Percentiles rank a stretch among this genome's conserved stretches.
Evolutionary conservation across 2,797 vertebrate species (phyloP).

Genomic region (Notamacropus eugenii): DNA sequence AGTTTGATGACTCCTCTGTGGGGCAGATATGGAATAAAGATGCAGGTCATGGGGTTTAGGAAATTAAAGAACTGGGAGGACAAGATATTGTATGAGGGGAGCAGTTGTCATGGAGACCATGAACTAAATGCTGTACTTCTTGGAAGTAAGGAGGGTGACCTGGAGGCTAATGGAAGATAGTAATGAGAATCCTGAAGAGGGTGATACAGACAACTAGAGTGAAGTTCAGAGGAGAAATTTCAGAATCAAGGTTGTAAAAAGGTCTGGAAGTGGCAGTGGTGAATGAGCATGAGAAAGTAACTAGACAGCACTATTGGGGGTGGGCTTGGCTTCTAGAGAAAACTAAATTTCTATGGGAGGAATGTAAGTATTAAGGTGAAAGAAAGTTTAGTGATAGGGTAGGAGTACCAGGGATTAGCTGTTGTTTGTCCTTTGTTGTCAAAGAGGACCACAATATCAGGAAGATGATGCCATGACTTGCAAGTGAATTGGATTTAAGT

Average conservation of each 20-base stretch:
- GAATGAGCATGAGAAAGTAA: too few relatives aligned
- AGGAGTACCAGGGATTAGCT: too few relatives aligned
- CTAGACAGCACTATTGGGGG: too few relatives aligned
- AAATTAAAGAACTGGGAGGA: background rate
- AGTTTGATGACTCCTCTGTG: background rate
- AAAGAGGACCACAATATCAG: too few relatives aligned
- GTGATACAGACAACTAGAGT: background rate
- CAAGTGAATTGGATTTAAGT: too few relatives aligned
- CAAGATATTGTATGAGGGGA: background rate
- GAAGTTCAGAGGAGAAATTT: background rate
- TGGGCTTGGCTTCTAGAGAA: too few relatives aligned
- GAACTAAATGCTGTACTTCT: background rate
- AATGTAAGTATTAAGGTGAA: too few relatives aligned
- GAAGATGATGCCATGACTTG: too few relatives aligned
- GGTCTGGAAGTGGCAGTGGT: background rate
- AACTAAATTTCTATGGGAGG: too few relatives aligned
- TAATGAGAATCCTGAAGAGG: background rate
- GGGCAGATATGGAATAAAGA: background rate
- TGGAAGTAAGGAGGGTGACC: background rate
- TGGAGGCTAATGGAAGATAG: background rate
- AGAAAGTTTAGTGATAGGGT: too few relatives aligned
- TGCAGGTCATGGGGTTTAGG: background rate
- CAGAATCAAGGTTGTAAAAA: background rate
- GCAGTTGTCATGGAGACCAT: background rate
- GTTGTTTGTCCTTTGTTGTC: too few relatives aligned